Base-by-base conservation (phyloP, 2,113 vertebrate species). In the Silurus glanis region DNA sequence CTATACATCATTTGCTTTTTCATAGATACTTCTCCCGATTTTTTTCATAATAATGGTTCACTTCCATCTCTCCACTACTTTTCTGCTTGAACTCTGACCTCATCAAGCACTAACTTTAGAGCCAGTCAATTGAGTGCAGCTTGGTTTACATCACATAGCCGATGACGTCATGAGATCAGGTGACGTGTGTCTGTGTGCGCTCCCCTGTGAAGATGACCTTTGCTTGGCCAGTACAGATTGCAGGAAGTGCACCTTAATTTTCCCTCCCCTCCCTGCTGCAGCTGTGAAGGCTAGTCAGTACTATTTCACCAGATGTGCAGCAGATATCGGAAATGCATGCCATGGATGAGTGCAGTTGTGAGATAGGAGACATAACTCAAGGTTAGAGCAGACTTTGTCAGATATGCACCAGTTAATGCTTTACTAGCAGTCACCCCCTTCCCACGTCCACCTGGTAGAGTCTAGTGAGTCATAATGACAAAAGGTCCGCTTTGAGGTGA, bases 271-370 rank as follows among this genome's bases (percentile, higher is more conserved):
- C 83, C 87, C 76, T 67, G 67, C 62, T 78, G 23, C 71, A 88
- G 88, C 83, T 87, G 75, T 85, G 85, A 69, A 86, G 61, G 47
- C 79, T 72, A 72, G 83, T 76, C 84, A 19, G 83, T 82, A 80
- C 83, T 87, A 84, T 89, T 89, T 87, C 84, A 90, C 80, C 89
- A 91, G 90, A 91, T 90, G 87, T 90, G 84, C 87, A 74, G 84
- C 87, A 90, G 89, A 88, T 86, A 78, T 90, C 86, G 67, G 84
- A 83, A 88, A 49, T 62, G 75, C 84, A 88, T 86, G 85, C 83
- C 88, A 90, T 72, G 86, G 84, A 86, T 85, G 89, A 90, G 82
- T 89, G 89, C 89, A 80, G 86, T 85, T 76, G 83, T 83, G 86
- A 81, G 90, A 89, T 90, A 85, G 86, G 79, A 82, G 89, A 80